A percentile compares a stretch with the other conserved stretches of the same genome.
These are phyloP conservation scores for Nansenia antarctica DNA, from an alignment of 2,113 vertebrate species.

Conservation along the genomic window DNA sequence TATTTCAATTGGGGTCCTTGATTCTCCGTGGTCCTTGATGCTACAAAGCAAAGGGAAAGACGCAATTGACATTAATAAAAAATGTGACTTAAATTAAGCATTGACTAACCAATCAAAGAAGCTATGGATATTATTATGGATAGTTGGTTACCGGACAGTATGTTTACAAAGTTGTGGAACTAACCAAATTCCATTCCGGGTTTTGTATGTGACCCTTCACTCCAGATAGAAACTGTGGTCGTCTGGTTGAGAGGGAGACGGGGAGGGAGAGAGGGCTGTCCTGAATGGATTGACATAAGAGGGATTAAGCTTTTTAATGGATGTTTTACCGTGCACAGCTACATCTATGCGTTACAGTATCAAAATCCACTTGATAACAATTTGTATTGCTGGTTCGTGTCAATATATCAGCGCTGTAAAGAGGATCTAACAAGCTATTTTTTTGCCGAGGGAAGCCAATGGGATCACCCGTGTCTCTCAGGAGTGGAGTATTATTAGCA, in stretches of 20 bases:
- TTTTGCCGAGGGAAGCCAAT: constrained; percentile 68
- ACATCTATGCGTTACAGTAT: constrained; percentile 28
- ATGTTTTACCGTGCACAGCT: constrained; percentile 45
- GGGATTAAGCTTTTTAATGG: constrained; percentile 65
- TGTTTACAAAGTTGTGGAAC: not conserved
- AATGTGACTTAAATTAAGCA: too few relatives aligned
- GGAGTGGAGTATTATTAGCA: constrained; percentile 78
- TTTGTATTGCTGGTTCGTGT: constrained; percentile 41
- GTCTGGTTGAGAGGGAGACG: constrained; percentile 62
- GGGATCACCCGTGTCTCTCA: constrained; percentile 65
- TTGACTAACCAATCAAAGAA: too few relatives aligned
- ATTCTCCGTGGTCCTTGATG: too few relatives aligned
- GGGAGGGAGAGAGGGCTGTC: constrained; percentile 60
- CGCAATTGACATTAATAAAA: too few relatives aligned
- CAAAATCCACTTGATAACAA: constrained; percentile 14
- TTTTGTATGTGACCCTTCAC: constrained; percentile 56
- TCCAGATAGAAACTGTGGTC: constrained; percentile 58
- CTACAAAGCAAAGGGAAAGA: too few relatives aligned
- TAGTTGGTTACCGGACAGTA: not conserved
- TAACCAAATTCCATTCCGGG: constrained; percentile 55
- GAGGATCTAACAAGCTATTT: constrained; percentile 59
- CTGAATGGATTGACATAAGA: constrained; percentile 63
- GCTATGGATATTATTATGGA: too few relatives aligned
- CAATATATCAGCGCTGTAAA: constrained; percentile 46
- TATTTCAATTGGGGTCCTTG: too few relatives aligned